Conservation (phyloP, 2,797 vertebrate species). For the Babyrousa celebensis region DNA sequence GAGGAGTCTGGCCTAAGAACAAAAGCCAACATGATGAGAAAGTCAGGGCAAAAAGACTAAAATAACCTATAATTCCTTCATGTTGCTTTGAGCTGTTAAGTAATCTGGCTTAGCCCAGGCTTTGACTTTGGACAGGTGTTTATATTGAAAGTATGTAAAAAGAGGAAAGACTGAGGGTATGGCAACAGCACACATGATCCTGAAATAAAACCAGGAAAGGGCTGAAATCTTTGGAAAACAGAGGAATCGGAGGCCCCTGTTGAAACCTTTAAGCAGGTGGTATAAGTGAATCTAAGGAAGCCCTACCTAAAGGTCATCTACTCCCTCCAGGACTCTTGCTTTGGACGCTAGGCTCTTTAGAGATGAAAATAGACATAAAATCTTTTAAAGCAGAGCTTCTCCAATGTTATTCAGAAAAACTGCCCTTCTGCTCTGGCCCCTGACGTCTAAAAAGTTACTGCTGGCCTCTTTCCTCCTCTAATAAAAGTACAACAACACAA, state of each 20-base stretch:
- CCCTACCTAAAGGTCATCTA: not conserved
- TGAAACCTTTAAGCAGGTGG: not conserved
- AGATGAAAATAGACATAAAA: not conserved
- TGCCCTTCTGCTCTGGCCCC: not conserved
- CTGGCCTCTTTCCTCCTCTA: not conserved
- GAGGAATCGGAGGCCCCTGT: not conserved
- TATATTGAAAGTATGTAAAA: not conserved
- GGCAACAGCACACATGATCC: not conserved
- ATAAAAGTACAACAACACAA: not conserved
- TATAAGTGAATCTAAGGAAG: not conserved
- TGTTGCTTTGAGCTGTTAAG: not conserved
- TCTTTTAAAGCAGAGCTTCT: not conserved
- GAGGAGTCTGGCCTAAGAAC: conserved; percentile 19
- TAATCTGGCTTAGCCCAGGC: not conserved
- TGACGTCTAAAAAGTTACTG: not conserved
- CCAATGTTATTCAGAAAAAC: not conserved
- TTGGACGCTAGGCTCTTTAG: not conserved
- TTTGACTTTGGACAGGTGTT: not conserved
- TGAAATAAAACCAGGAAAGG: not conserved
- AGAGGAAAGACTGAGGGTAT: not conserved
- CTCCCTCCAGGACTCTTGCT: not conserved
- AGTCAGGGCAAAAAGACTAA: not conserved
- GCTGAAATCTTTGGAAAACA: not conserved
- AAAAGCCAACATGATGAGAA: not conserved
- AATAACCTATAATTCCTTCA: not conserved